Conservation (phyloP, 2,113 vertebrate species). For the Scolopax mira region DNA sequence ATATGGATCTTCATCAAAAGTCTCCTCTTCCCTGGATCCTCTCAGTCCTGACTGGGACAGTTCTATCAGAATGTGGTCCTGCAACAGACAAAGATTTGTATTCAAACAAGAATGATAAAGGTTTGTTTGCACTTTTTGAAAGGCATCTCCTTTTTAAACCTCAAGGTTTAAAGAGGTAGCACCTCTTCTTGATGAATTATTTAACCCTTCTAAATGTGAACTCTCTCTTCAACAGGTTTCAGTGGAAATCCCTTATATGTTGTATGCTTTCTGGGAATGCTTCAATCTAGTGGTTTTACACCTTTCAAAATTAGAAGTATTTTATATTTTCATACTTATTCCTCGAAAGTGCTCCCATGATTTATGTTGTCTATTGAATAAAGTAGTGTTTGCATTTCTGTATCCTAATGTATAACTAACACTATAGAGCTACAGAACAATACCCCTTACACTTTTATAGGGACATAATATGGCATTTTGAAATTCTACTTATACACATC, state of each 20-base stretch:
- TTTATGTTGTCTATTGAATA: background rate
- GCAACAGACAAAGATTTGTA: constrained; percentile 12
- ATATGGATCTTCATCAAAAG: constrained; percentile 81
- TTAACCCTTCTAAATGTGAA: background rate
- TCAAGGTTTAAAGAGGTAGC: too few species aligned
- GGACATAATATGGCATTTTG: background rate
- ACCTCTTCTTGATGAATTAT: background rate
- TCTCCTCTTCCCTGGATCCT: constrained; percentile 75
- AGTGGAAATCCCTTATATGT: background rate
- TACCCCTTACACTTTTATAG: background rate
- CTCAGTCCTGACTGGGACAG: constrained; percentile 87
- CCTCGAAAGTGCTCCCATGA: background rate
- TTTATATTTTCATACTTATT: background rate
- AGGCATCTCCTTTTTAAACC: background rate
- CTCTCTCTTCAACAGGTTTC: background rate
- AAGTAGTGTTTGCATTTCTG: background rate
- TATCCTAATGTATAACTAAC: background rate
- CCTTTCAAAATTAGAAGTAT: background rate
- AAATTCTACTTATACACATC: background rate
- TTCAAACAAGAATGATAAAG: background rate
- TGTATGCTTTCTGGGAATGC: background rate
- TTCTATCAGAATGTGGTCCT: constrained; percentile 98
- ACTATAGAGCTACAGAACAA: background rate
- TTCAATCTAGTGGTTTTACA: background rate
- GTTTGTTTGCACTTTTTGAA: background rate